These are phyloP conservation scores for Bugula neritina DNA, from an alignment of 2,888 invertebrate genomes.

Conservation along the genomic window DNA sequence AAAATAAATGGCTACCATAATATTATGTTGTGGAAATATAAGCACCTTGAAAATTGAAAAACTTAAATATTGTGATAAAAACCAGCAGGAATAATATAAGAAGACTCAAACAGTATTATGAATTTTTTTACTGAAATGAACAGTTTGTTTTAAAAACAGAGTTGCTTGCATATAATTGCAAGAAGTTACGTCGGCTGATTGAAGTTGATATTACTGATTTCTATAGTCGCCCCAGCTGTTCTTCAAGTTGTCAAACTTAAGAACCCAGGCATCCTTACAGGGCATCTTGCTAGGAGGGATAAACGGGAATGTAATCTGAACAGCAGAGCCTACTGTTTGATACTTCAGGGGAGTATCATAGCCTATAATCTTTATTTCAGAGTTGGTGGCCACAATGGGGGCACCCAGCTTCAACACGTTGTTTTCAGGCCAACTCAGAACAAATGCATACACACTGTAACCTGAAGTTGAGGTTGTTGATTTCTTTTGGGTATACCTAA, in stretches of 20 bases:
- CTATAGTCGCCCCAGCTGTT: constrained; percentile 35
- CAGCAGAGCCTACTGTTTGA: constrained; percentile 33
- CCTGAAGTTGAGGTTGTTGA: constrained; percentile 27
- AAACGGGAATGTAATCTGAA: constrained; percentile 40
- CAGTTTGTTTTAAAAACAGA: no score
- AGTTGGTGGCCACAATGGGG: constrained; percentile 44
- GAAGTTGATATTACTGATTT: no score
- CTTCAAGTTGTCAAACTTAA: constrained; percentile 36
- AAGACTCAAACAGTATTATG: no score
- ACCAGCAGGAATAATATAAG: no score
- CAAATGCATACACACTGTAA: constrained; percentile 62
- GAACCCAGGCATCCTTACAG: constrained; percentile 45
- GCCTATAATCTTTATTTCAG: constrained; percentile 58
- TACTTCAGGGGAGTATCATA: constrained; percentile 39
- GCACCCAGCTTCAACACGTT: constrained; percentile 58
- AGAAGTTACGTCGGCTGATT: no score
- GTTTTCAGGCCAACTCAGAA: constrained; percentile 66
- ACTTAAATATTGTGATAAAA: no score
- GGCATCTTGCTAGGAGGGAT: constrained; percentile 40
- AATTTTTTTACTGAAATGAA: no score
- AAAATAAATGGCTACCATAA: no score
- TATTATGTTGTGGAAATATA: no score
- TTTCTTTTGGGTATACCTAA: constrained; percentile 38
- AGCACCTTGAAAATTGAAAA: no score
- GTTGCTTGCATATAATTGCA: no score